phyloP scores from a whole-genome alignment of 2,888 invertebrate species.

The Cerceris rybyensis region DNA sequence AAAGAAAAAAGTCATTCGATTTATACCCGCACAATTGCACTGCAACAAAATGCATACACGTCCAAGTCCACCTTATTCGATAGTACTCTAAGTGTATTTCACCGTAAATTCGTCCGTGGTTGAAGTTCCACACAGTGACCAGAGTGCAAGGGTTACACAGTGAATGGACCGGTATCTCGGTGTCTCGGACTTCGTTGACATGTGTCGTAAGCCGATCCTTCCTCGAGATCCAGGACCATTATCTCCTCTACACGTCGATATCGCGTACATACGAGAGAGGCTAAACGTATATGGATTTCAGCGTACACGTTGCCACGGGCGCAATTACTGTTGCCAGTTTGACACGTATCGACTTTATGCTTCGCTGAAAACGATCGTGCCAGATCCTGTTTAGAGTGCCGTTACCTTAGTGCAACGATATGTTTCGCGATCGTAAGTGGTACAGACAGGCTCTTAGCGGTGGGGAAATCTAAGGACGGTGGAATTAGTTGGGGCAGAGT shows the following conservation, averaged over 20 bases:
- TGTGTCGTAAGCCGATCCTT: constrained; percentile 63
- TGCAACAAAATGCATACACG: too few relatives aligned
- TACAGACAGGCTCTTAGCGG: constrained; percentile 24
- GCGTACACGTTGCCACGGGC: constrained; percentile 33
- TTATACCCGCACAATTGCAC: too few relatives aligned
- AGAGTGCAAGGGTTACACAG: constrained; percentile 43
- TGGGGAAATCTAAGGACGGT: not conserved
- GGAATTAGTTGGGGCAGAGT: constrained; percentile 36
- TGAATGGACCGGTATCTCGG: constrained; percentile 41
- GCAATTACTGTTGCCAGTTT: constrained; percentile 62
- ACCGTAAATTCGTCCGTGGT: constrained; percentile 2
- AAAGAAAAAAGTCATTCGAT: too few relatives aligned
- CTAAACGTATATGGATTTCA: constrained; percentile 34
- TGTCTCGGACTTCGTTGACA: constrained; percentile 55
- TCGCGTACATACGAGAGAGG: constrained; percentile 21
- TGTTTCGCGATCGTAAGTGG: constrained; percentile 32
- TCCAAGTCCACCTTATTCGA: too few relatives aligned
- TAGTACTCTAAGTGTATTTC: not conserved
- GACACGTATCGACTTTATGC: constrained; percentile 66
- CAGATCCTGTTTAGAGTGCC: constrained; percentile 48
- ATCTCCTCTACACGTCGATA: constrained; percentile 49
- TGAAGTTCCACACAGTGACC: constrained; percentile 29
- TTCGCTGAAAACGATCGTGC: constrained; percentile 58
- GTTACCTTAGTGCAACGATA: constrained; percentile 43
- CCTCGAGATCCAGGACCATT: constrained; percentile 55